Evolutionary conservation across 1,140 invertebrate species (phyloP), one percentile per base, ranked within the genome.

Genomic region (Helicoverpa armigera): DNA sequence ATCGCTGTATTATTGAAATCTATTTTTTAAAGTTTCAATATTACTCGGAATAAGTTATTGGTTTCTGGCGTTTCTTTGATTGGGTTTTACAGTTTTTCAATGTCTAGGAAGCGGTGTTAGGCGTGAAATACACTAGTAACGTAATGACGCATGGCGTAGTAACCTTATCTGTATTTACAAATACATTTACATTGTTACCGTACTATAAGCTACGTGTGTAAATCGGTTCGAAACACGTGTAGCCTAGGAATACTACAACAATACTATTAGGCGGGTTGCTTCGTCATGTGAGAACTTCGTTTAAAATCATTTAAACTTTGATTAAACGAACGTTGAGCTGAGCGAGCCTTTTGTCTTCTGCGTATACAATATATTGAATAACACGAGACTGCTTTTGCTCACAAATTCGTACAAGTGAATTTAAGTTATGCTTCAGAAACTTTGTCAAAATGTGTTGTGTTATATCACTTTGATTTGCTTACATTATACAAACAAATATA

Each of bases 121-220:
- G 14, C 69, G 69, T 56, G 69, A 73, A 70, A 53, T 56, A 76
- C 12, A 58, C 61, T 18, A 67, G 35, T 78, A 78, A 35, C 50
- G 50, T 67, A 69, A 67, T 67, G 63, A 67, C 63, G 63, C 76
- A 78, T 67, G 31, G 76, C 65, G 75, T 60, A 69, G 61, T 58
- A 69, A 78, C 76, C 63, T 78, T 78, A 67, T 78, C 63, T 76
- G 16, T 78, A 67, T 78, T 70, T 77, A 70, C 67, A 70, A 70
- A 70, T 53, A 53, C 67, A 53, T 13, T 51, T 14, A 70, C 67
- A 70, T 70, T 70, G 67, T 70, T 70, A 70, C 35, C 35, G 63
- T 48, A 70, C 48, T 51, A 70, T 70, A 70, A 70, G 51, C 67
- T 70, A 67, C 63, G 63, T 67, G 63, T 67, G 63, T 67, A 67